Conservation (phyloP, 2,888 invertebrate genomes). For the Ornithoptera priamus region DNA sequence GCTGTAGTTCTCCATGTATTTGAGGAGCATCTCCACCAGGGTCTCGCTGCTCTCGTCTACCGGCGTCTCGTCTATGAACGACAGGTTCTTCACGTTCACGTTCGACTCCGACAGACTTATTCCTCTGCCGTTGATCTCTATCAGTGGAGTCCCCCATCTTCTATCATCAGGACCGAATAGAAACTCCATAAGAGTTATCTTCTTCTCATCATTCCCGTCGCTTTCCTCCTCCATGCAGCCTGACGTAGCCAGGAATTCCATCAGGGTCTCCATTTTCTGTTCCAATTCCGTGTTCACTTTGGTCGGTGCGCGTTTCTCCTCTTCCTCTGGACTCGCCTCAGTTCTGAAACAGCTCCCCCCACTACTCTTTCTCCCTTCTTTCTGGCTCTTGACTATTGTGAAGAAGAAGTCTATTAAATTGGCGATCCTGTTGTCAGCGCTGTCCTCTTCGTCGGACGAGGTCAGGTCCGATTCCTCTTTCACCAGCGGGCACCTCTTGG, state of each 20-base stretch:
- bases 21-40: constrained; percentile 69
- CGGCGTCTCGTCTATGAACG: constrained; percentile 73
- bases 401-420: constrained; percentile 76
- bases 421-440: constrained; percentile 66
- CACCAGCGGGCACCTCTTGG: constrained; percentile 66
- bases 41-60: constrained; percentile 64
- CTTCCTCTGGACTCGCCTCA: constrained; percentile 62
- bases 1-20: constrained; percentile 71
- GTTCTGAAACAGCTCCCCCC: constrained; percentile 69
- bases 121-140: constrained; percentile 56
- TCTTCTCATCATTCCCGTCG: constrained; percentile 54
- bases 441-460: constrained; percentile 66
- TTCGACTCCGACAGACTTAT: constrained; percentile 63
- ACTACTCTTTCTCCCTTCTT: constrained; percentile 67
- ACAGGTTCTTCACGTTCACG: constrained; percentile 61
- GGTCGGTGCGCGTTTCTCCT: constrained; percentile 50
- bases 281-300: constrained; percentile 68
- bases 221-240: constrained; percentile 66
- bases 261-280: constrained; percentile 74
- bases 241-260: constrained; percentile 70
- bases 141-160: constrained; percentile 51
- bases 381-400: constrained; percentile 73
- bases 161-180: constrained; percentile 66
- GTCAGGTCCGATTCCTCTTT: constrained; percentile 69
- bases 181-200: constrained; percentile 75